Evolutionary conservation across 35 echinoderm and acorn worm genomes (phyloP).

Genomic region (Acanthaster planci): DNA sequence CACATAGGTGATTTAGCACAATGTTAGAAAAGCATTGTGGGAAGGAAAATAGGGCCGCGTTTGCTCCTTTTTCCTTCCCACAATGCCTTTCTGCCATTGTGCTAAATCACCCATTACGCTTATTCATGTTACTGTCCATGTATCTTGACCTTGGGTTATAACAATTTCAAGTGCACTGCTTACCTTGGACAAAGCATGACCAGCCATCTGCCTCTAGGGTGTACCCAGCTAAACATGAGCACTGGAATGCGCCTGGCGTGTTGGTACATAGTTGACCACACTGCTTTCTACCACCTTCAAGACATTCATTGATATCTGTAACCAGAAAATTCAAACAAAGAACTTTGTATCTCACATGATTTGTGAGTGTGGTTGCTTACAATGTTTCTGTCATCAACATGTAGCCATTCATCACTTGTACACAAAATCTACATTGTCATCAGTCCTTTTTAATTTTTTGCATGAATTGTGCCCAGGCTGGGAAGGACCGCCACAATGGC

Average conservation of each 20-base stretch:
- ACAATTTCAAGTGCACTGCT: not conserved
- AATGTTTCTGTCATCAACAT: not conserved
- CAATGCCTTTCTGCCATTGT: too few relatives aligned
- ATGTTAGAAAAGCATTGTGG: too few relatives aligned
- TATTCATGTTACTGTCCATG: too few relatives aligned
- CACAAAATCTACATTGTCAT: not conserved
- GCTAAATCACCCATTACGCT: too few relatives aligned
- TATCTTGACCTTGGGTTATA: too few relatives aligned
- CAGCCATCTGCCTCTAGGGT: constrained; percentile 54
- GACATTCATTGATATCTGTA: constrained; percentile 78
- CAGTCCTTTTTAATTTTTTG: not conserved
- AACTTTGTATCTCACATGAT: not conserved
- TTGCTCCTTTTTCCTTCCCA: too few relatives aligned
- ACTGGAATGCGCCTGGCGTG: constrained; percentile 57
- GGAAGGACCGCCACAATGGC: too few relatives aligned
- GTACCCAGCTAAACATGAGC: constrained; percentile 69
- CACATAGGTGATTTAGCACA: too few relatives aligned
- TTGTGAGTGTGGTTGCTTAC: not conserved
- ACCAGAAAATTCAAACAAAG: not conserved
- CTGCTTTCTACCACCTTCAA: constrained; percentile 43
- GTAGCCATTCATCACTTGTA: not conserved
- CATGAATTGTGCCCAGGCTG: not conserved
- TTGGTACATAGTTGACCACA: constrained; percentile 80
- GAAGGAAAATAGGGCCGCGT: too few relatives aligned
- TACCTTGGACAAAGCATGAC: constrained; percentile 68